phyloP scores from a whole-genome alignment of 2,888 invertebrate genomes.

The Leucophenga montana region DNA sequence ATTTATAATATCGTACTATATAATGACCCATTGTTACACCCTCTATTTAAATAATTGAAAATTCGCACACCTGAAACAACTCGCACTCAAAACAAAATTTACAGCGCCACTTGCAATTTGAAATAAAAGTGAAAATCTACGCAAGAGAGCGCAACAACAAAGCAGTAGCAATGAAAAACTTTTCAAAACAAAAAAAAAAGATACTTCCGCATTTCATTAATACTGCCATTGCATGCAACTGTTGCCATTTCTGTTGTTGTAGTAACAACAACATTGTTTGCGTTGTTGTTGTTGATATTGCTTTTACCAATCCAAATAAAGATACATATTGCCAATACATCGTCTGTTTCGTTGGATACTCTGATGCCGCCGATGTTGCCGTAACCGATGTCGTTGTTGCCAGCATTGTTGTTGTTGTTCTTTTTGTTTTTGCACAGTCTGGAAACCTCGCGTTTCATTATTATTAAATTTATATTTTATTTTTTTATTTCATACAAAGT shows the following conservation, averaged over 20 bases:
- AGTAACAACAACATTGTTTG: neutral
- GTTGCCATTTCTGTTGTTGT: no score
- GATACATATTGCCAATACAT: slow-evolving; percentile 1
- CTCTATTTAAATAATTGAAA: no score
- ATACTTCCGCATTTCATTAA: slow-evolving; percentile 9
- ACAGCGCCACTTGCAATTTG: no score
- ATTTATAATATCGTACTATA: no score
- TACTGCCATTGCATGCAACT: neutral
- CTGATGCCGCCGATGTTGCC: neutral
- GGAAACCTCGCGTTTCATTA: slow-evolving; percentile 16
- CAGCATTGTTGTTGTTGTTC: slow-evolving; percentile 5
- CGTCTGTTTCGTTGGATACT: neutral
- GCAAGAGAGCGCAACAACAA: no score
- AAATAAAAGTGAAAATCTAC: no score
- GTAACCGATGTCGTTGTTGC: neutral
- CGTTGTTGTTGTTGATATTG: neutral
- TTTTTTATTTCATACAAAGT: slow-evolving; percentile 20
- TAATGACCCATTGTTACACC: no score
- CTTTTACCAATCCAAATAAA: neutral
- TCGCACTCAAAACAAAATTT: no score
- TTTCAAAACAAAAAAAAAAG: neutral
- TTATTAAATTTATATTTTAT: slow-evolving; percentile 15
- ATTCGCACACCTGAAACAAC: no score
- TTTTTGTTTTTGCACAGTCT: slow-evolving; percentile 16
- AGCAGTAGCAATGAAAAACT: no score